Conservation (phyloP, 2,888 invertebrate genomes). For the Sarcophaga carnaria region DNA sequence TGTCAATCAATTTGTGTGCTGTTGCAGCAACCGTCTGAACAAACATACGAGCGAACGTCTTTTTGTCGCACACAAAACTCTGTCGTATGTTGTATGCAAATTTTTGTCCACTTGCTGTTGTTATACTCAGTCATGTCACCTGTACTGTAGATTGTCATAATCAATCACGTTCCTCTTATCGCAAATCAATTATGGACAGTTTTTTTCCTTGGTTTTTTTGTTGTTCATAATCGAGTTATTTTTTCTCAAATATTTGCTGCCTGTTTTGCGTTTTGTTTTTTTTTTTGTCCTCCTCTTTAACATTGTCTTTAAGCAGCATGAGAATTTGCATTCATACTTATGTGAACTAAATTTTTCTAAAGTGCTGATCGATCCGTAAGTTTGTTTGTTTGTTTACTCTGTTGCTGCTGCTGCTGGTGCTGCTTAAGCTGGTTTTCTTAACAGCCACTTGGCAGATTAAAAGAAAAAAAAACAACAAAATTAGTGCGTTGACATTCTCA, state of each 20-base stretch:
- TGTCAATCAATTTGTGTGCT: slow-evolving; percentile 61
- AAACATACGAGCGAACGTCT: neutral
- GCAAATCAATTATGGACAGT: slow-evolving; percentile 70
- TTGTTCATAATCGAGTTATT: slow-evolving; percentile 1
- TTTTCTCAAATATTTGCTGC: neutral
- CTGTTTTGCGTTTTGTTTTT: slow-evolving; percentile 6
- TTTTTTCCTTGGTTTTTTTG: slow-evolving; percentile 28
- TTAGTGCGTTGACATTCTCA: slow-evolving; percentile 67
- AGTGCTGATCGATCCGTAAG: slow-evolving; percentile 47
- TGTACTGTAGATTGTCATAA: slow-evolving; percentile 70
- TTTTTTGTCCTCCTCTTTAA: slow-evolving; percentile 30
- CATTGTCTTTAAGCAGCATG: slow-evolving; percentile 51
- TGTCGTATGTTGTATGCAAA: slow-evolving; percentile 22
- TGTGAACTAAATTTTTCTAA: slow-evolving; percentile 60
- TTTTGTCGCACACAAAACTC: slow-evolving; percentile 21
- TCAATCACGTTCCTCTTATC: slow-evolving; percentile 70
- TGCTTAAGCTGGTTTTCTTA: slow-evolving; percentile 57
- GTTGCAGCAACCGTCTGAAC: neutral
- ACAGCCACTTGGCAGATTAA: slow-evolving; percentile 55
- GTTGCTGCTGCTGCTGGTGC: slow-evolving; percentile 22
- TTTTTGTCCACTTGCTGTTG: slow-evolving; percentile 51
- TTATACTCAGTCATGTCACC: slow-evolving; percentile 62
- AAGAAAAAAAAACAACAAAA: slow-evolving; percentile 7
- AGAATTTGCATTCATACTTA: slow-evolving; percentile 29
- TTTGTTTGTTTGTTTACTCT: slow-evolving; percentile 5